Evolutionary conservation across 1,140 invertebrate genomes (phyloP), one percentile per base, ranked within the genome.

Genomic region (Harlomillsia oculata): DNA sequence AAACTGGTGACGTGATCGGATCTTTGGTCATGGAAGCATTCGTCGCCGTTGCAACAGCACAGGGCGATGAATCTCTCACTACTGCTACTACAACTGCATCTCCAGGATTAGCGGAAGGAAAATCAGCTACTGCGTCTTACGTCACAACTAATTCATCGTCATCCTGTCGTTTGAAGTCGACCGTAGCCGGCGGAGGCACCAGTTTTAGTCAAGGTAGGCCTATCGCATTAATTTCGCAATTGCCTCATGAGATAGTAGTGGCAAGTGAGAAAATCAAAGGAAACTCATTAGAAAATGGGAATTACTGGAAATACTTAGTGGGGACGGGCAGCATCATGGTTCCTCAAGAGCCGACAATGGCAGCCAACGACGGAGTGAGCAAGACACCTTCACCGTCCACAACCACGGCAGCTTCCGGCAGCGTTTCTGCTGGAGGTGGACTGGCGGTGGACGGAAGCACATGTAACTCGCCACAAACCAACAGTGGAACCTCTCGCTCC

Each of bases 251-350:
- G n/a, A n/a, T n/a, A n/a, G n/a, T n/a, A n/a, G n/a, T n/a, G n/a
- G n/a, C n/a, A n/a, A n/a, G n/a, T n/a, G n/a, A n/a, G n/a, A n/a
- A n/a, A n/a, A n/a, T 49, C 16, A 51, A 53, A 26, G 34, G 49
- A 28, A 44, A 52, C 39, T 40, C 58, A 32, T 49, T 64, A 44
- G 62, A 64, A 50, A 64, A 60, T 60, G 57, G 58, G 21, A 54
- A 64, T 51, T 64, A 64, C 58, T 64, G 62, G 62, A 64, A 64
- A 54, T 60, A 60, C 53, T 37, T 64, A 54, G 59, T 58, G n/a
- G 58, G 58, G 21, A 48, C 43, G 13, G n/a, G 45, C 16, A 41
- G 28, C 25, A 59, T 39, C 28, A 62, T 64, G 62, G 62, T 64
- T 49, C 62, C 58, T 48, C 58, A 60, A 54, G 62, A 64, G 49